Evolutionary conservation across 2,797 vertebrate species (phyloP).

Genomic region (Sebastes trivittatus): DNA sequence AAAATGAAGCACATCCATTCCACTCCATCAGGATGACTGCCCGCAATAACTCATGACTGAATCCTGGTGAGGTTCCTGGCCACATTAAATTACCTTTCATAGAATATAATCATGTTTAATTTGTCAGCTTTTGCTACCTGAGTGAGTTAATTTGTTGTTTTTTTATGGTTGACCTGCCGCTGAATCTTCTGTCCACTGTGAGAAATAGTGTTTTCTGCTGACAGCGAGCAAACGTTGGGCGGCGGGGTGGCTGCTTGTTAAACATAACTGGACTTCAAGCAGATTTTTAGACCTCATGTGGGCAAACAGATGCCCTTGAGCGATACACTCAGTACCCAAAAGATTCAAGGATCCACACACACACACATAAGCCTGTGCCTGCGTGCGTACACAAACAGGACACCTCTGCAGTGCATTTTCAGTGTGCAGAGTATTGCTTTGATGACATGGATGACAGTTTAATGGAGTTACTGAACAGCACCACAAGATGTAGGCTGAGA

Average conservation of each 20-base stretch:
- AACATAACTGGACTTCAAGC: slow-evolving; percentile 31
- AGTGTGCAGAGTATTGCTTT: not conserved
- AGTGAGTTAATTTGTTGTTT: not conserved
- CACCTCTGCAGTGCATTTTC: not conserved
- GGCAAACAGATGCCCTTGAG: slow-evolving; percentile 26
- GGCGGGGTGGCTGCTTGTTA: slow-evolving; percentile 23
- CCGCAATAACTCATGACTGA: slow-evolving; percentile 32
- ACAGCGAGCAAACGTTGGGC: slow-evolving; percentile 5
- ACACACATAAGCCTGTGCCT: not conserved
- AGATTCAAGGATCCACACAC: not conserved
- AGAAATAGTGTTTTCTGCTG: slow-evolving; percentile 20
- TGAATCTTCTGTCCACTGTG: slow-evolving; percentile 8
- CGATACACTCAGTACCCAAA: not conserved
- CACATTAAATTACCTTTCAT: slow-evolving; percentile 20
- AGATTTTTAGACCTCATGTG: slow-evolving; percentile 21
- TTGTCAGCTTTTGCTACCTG: slow-evolving; percentile 36
- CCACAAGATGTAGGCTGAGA: not conserved
- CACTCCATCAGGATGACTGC: slow-evolving; percentile 25
- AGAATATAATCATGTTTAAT: slow-evolving; percentile 45
- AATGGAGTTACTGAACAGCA: slow-evolving; percentile 6
- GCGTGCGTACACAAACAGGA: not conserved
- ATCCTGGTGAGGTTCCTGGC: not conserved
- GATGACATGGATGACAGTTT: slow-evolving; percentile 20
- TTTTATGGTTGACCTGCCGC: not conserved
- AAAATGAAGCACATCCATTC: slow-evolving; percentile 6